These are phyloP conservation scores for Musca domestica DNA, from an alignment of 1,140 invertebrate species.

Conservation along the genomic window DNA sequence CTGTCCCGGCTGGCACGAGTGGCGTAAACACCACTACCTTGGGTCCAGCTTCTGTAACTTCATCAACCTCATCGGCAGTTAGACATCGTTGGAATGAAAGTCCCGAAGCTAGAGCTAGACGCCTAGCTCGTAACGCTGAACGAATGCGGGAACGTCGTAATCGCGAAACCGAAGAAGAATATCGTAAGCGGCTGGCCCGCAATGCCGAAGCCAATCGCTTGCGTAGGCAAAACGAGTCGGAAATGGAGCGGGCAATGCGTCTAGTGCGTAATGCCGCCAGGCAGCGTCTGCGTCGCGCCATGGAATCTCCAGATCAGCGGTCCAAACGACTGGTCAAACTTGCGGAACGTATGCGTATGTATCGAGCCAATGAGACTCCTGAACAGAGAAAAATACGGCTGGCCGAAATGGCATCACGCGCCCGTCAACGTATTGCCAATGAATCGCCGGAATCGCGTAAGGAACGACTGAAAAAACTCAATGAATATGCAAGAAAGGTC, in stretches of 20 bases:
- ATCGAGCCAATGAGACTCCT: constrained; percentile 53
- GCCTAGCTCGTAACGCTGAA: constrained; percentile 53
- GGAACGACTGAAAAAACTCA: constrained; percentile 52
- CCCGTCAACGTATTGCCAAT: constrained; percentile 56
- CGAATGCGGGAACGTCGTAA: constrained; percentile 52
- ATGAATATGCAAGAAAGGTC: constrained; percentile 54
- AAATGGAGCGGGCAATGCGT: constrained; percentile 50
- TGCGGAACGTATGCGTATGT: constrained; percentile 53
- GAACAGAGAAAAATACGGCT: constrained; percentile 57
- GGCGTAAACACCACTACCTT: constrained; percentile 23
- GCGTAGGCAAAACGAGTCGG: constrained; percentile 48
- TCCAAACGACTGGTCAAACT: constrained; percentile 56
- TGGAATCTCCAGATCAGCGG: constrained; percentile 57
- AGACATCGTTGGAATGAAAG: constrained; percentile 53
- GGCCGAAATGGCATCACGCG: constrained; percentile 57
- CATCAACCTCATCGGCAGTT: constrained; percentile 31
- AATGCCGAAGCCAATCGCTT: constrained; percentile 52
- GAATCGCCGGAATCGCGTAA: constrained; percentile 58
- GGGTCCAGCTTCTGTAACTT: constrained; percentile 25
- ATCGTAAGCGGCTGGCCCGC: constrained; percentile 45
- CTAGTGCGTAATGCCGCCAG: constrained; percentile 51
- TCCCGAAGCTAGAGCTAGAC: constrained; percentile 48
- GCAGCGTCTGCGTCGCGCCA: constrained; percentile 47
- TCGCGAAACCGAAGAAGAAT: constrained; percentile 51
- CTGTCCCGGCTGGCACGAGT: constrained; percentile 25